These are phyloP conservation scores for Diplodus sargus DNA, from an alignment of 2,797 vertebrate genomes.

Conservation along the genomic window DNA sequence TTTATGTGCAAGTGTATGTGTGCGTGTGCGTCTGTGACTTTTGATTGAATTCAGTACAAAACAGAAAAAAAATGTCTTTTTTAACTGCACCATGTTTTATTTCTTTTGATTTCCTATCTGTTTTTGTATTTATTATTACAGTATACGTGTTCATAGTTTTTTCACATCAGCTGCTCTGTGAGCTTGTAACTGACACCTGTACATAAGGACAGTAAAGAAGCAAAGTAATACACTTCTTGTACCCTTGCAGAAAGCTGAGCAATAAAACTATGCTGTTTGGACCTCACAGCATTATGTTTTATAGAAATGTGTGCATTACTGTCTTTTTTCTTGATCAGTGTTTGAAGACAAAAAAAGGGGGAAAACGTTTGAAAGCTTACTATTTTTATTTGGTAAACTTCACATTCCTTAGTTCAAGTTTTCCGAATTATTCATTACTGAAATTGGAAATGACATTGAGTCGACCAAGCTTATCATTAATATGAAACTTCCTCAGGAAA, in stretches of 20 bases:
- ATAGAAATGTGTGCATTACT: slow-evolving; percentile 58
- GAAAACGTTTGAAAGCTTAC: fast-evolving
- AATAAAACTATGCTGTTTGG: slow-evolving; percentile 97
- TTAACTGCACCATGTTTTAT: slow-evolving; percentile 72
- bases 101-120: slow-evolving; percentile 83
- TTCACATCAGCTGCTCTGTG: slow-evolving; percentile 91
- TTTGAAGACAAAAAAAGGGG: neutral
- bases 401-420: neutral
- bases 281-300: slow-evolving; percentile 90
- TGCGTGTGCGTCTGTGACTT: slow-evolving; percentile 84
- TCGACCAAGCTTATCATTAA: neutral
- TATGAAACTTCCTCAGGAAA: no score
- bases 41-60: slow-evolving; percentile 80
- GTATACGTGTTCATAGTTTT: slow-evolving; percentile 83
- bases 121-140: slow-evolving; percentile 92
- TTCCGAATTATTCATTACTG: neutral
- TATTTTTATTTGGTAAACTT: neutral
- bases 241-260: slow-evolving; percentile 91
- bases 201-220: slow-evolving; percentile 83
- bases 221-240: slow-evolving; percentile 84
- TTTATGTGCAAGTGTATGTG: slow-evolving; percentile 64
- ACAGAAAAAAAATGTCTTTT: slow-evolving; percentile 31
- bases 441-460: neutral
- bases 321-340: slow-evolving; percentile 18
- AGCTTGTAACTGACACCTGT: slow-evolving; percentile 94